Conservation (phyloP, 2,113 vertebrate genomes). For the Elaphurus davidianus region DNA sequence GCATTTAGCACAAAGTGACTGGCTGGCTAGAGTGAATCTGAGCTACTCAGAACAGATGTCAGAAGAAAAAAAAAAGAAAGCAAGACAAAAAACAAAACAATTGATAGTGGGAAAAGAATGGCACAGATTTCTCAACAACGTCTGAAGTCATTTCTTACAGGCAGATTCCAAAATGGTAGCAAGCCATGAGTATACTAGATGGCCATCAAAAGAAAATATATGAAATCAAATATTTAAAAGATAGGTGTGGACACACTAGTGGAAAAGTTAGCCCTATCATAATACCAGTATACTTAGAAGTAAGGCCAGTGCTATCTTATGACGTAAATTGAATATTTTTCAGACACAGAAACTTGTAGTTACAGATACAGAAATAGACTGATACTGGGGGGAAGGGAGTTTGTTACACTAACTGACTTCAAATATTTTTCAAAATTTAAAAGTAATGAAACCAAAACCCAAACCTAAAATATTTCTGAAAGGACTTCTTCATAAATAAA, state of each 20-base stretch:
- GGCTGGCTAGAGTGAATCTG: neutral
- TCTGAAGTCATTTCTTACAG: slow-evolving; percentile 38
- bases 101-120: slow-evolving; percentile 1
- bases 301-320: slow-evolving; percentile 16
- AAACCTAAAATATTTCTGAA: neutral
- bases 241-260: neutral
- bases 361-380: slow-evolving; percentile 34
- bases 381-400: neutral
- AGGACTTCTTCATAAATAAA: slow-evolving; percentile 32
- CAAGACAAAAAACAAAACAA: neutral
- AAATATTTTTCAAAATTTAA: slow-evolving; percentile 39
- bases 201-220: slow-evolving; percentile 20
- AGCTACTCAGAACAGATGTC: slow-evolving; percentile 49
- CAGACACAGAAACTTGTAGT: slow-evolving; percentile 53
- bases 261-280: neutral
- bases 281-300: slow-evolving; percentile 36
- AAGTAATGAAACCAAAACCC: slow-evolving; percentile 37
- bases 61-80: neutral
- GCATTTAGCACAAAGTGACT: slow-evolving; percentile 22
- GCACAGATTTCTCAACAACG: slow-evolving; percentile 43
- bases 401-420: neutral
- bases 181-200: neutral
- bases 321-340: slow-evolving; percentile 46
- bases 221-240: slow-evolving; percentile 33
- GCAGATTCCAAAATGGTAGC: slow-evolving; percentile 53